Evolutionary conservation across 2,113 vertebrate genomes (phyloP).

Genomic region (Catharus minimus): DNA sequence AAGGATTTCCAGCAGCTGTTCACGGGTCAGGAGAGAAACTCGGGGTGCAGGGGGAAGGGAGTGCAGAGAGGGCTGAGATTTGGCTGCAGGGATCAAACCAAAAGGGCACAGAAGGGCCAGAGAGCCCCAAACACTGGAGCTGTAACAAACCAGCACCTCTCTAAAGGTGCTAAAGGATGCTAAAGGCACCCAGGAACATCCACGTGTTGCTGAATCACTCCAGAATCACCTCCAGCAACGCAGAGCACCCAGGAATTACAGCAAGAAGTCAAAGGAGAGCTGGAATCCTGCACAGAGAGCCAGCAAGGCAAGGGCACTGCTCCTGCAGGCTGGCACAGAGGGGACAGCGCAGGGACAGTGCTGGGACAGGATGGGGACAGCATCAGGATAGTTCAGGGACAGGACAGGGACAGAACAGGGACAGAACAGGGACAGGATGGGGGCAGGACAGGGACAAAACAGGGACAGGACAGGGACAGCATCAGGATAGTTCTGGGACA

Average conservation of each 20-base stretch:
- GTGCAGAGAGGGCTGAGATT: not conserved
- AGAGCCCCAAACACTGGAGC: fast-evolving
- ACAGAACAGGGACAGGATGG: too few species aligned
- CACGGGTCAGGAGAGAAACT: not conserved
- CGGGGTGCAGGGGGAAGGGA: not conserved
- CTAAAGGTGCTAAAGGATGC: too few species aligned
- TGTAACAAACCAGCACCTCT: not conserved
- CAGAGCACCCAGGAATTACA: not conserved
- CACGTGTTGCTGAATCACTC: slow-evolving; percentile 21
- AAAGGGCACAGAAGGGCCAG: not conserved
- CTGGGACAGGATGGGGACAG: not conserved
- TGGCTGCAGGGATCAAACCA: not conserved
- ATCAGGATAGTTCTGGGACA: too few species aligned
- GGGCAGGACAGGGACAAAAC: too few species aligned
- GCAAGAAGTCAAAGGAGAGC: not conserved
- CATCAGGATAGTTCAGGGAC: not conserved
- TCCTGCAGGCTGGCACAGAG: not conserved
- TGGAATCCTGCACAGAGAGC: not conserved
- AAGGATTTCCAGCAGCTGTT: not conserved
- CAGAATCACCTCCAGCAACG: not conserved
- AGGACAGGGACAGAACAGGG: not conserved
- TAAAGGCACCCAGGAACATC: not conserved
- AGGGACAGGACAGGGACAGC: not conserved
- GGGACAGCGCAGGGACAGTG: not conserved
- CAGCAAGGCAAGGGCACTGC: not conserved